Evolutionary conservation across 1,140 invertebrate species (phyloP), one percentile per base, ranked within the genome.

Genomic region (Drosophila saltans): DNA sequence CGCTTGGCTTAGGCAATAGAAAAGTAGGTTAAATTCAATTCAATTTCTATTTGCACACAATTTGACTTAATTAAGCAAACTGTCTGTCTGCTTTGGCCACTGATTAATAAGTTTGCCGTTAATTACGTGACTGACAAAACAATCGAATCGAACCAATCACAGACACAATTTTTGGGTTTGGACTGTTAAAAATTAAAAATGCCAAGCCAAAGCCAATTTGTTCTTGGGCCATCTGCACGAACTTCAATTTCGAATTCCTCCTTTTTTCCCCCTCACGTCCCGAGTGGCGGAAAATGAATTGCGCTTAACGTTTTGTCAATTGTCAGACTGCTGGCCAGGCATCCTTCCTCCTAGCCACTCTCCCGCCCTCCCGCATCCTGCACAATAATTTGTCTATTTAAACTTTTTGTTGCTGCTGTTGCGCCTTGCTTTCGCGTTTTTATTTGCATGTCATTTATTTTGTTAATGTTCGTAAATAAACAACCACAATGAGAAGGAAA

Each of bases 371-470:
- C 26, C 45, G 7, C 26, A 60, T 60, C 41, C 57, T 71, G 48
- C 73, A 61, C 52, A 80, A 78, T 82, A 88, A 88, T 89, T 88
- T 88, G 83, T 88, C 84, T 88, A 78, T 89, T 89, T 72, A 70
- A 83, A 89, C 73, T 83, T 89, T 80, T 78, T 57, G 55, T 72
- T 55, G 45, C n/a, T 52, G 66, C 48, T 36, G 70, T 64, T 36
- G 36, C 68, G 58, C 61, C 33, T 69, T 55, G 57, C 69, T 59
- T 81, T 77, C 77, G 59, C 58, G 69, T 88, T 77, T 78, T 82
- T 80, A 80, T 86, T 88, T 89, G 83, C 83, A 83, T 83, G 84
- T 75, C 77, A 88, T 88, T 88, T 88, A 88, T 88, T 88, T 88
- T 89, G 80, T 83, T 88, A 88, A 88, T 88, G 83, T 83, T 80